Percentiles rank a stretch among this genome's conserved stretches.
These are phyloP conservation scores for Trachelus tabidus DNA, from an alignment of 2,888 invertebrate genomes.

Conservation along the genomic window DNA sequence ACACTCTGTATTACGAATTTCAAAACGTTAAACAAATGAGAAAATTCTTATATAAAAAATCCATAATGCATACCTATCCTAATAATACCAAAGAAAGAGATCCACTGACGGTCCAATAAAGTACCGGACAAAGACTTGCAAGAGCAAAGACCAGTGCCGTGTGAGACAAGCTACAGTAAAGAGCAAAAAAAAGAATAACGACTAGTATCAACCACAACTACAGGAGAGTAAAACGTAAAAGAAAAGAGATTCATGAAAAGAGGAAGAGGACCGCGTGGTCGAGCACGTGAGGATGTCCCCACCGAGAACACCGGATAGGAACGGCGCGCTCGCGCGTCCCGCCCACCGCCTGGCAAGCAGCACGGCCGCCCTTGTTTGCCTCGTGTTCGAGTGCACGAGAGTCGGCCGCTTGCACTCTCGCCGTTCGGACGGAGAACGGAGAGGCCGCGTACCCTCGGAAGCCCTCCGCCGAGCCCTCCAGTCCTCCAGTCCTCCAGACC, in stretches of 20 bases:
- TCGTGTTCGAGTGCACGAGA: slow-evolving; percentile 49
- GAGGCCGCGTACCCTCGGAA: slow-evolving; percentile 6
- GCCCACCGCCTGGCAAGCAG: slow-evolving; percentile 56
- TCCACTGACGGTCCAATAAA: neutral
- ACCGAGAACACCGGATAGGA: slow-evolving; percentile 29
- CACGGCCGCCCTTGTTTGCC: slow-evolving; percentile 54
- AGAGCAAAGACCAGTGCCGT: neutral
- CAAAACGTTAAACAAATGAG: no score
- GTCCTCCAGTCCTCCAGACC: neutral
- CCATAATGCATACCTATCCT: neutral
- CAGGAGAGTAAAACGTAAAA: neutral
- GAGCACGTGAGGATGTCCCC: slow-evolving; percentile 60
- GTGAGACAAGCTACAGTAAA: neutral
- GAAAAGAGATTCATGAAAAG: neutral
- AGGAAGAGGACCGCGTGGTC: slow-evolving; percentile 53
- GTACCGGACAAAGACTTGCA: neutral
- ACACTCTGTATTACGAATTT: no score
- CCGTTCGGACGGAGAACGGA: slow-evolving; percentile 45
- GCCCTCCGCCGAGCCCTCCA: slow-evolving; percentile 12
- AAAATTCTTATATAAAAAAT: neutral
- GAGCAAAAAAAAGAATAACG: neutral
- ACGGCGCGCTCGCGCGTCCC: slow-evolving; percentile 60
- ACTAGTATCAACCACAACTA: neutral
- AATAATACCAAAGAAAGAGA: neutral
- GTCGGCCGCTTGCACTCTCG: slow-evolving; percentile 58